A percentile compares a stretch with the other conserved stretches of the same genome.
phyloP scores from a whole-genome alignment of 1,140 invertebrate genomes.

The Solen grandis region DNA sequence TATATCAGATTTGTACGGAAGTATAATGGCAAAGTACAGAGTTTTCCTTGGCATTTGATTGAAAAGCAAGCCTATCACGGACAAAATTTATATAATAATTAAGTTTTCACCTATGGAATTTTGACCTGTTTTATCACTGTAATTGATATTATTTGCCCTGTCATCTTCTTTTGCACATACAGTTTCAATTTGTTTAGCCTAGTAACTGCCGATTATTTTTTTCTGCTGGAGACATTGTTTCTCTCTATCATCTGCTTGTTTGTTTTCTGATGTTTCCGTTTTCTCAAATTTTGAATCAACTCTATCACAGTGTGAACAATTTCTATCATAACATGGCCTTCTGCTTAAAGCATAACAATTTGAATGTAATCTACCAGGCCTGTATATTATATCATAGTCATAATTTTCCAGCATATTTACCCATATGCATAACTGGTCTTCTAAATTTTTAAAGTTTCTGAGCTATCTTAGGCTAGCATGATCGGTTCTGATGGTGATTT shows the following conservation, averaged over 20 bases:
- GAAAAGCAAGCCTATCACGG: not conserved
- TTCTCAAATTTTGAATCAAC: too few relatives aligned
- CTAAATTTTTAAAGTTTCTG: slow-evolving; percentile 4
- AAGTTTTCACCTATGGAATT: not conserved
- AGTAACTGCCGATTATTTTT: not conserved
- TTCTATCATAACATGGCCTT: slow-evolving; percentile 1
- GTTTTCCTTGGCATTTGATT: too few relatives aligned
- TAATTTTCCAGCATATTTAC: slow-evolving; percentile 10
- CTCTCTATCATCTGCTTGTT: not conserved
- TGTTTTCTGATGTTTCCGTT: not conserved
- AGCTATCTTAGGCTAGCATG: slow-evolving; percentile 13
- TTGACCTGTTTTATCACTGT: not conserved
- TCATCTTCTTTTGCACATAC: not conserved
- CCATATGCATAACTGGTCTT: slow-evolving; percentile 10
- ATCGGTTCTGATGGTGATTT: slow-evolving; percentile 12
- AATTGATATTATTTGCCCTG: slow-evolving; percentile 1
- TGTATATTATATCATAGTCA: slow-evolving; percentile 15
- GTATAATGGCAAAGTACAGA: not conserved
- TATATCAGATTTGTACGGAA: not conserved
- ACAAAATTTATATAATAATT: not conserved
- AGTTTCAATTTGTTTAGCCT: not conserved
- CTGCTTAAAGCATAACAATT: not conserved
- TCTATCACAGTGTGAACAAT: slow-evolving; percentile 10
- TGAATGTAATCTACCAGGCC: not conserved
- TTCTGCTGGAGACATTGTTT: not conserved